These are phyloP conservation scores for Malacoctenus gilli DNA, from an alignment of 2,797 vertebrate genomes.

Conservation along the genomic window DNA sequence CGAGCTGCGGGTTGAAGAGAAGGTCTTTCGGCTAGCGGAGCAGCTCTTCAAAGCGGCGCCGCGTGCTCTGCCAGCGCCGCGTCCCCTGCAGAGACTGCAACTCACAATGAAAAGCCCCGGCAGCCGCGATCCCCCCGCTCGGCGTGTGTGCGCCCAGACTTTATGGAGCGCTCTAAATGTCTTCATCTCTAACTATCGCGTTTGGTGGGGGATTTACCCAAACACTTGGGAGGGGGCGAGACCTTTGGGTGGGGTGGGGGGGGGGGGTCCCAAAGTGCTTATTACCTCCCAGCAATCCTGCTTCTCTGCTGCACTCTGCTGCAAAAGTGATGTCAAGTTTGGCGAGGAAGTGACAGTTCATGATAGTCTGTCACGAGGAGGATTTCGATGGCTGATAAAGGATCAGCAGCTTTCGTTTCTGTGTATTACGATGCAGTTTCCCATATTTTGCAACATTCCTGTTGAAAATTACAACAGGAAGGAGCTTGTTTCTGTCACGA, in stretches of 20 bases:
- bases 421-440: no score
- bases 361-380: background rate
- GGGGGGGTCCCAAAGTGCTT: background rate
- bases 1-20: slow-evolving; percentile 39
- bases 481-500: no score
- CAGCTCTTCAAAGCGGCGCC: slow-evolving; percentile 54
- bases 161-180: slow-evolving; percentile 32
- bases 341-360: background rate
- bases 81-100: slow-evolving; percentile 21
- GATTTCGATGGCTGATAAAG: no score
- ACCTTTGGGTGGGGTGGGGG: slow-evolving; percentile 5
- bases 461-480: no score
- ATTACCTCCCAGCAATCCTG: background rate
- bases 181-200: slow-evolving; percentile 30
- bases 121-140: slow-evolving; percentile 44
- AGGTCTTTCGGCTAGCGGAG: slow-evolving; percentile 33
- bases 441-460: no score
- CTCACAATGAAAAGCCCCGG: slow-evolving; percentile 53
- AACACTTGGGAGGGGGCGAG: slow-evolving; percentile 8
- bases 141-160: slow-evolving; percentile 12
- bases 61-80: slow-evolving; percentile 29
- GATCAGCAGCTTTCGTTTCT: no score
- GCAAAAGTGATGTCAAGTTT: no score
- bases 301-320: background rate
- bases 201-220: slow-evolving; percentile 5